Evolutionary conservation across 2,113 vertebrate species (phyloP), one percentile per base, ranked within the genome.

Genomic region (Zapornia atra): DNA sequence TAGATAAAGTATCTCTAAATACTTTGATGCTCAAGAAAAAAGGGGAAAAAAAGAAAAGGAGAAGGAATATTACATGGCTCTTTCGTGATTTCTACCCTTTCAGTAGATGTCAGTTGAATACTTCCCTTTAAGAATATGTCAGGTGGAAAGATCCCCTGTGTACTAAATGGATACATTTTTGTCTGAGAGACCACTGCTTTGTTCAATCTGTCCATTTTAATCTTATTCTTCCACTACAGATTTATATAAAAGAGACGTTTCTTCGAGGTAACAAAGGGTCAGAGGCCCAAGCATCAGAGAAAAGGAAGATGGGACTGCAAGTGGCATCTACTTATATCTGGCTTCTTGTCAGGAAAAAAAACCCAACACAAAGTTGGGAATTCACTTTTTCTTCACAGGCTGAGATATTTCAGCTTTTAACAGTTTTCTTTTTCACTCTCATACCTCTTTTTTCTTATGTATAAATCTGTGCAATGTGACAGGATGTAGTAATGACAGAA

Each of bases 121-220:
- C 94, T 97, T 98, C 93, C 89, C 97, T 98, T 97, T 97, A 92
- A 97, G 97, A 98, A 85, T 82, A 97, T 91, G 93, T 98, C 97
- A 97, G 98, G 94, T 96, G 95, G 97, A 97, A 96, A 94, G 97
- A 98, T 95, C 89, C 60, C 88, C 90, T 98, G 95, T 98, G 97
- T 97, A 94, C 97, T 97, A 98, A 98, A 97, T 98, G 97, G 96
- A 96, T 91, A 85, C 75, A 19, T 84, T 91, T 97, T 95, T 94
- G 81, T 95, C 86, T 94, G 69, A 64, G 56, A 89, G 77, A 89
- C 78, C 38, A 70, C 15, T 24, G 91, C 96, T 98, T 98, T 98
- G 97, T 98, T 98, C 97, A 15, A 26, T 82, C 94, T 96, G 90
- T 98, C 97, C 90, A 90, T 97, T 98, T 97, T 96, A 97, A 98